These are phyloP conservation scores for Sarcophaga rosellei DNA, from an alignment of 2,888 invertebrate genomes.

Conservation along the genomic window DNA sequence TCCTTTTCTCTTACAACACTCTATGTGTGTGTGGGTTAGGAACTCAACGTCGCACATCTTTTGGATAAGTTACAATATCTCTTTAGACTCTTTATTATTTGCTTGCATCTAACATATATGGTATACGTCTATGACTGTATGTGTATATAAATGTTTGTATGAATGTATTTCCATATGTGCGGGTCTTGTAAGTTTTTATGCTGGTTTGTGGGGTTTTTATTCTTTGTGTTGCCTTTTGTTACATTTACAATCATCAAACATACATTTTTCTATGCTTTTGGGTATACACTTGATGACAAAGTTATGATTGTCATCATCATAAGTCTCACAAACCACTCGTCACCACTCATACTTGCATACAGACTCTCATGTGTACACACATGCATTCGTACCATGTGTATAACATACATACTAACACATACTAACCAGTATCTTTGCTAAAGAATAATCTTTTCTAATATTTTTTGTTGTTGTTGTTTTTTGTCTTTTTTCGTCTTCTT, in stretches of 20 bases:
- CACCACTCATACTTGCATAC: slow-evolving; percentile 43
- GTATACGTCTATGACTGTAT: background rate
- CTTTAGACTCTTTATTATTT: slow-evolving; percentile 46
- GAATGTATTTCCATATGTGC: slow-evolving; percentile 9
- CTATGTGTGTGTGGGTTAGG: background rate
- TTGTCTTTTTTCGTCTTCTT: background rate
- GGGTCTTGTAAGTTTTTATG: slow-evolving; percentile 33
- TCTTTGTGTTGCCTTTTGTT: slow-evolving; percentile 58
- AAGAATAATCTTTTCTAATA: slow-evolving; percentile 43
- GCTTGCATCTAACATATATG: background rate
- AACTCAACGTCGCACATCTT: slow-evolving; percentile 19
- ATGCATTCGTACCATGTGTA: background rate
- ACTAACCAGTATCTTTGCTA: slow-evolving; percentile 36
- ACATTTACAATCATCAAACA: slow-evolving; percentile 63
- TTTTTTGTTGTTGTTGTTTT: slow-evolving; percentile 28
- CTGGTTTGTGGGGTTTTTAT: slow-evolving; percentile 31
- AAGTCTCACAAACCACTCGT: slow-evolving; percentile 68
- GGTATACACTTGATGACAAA: slow-evolving; percentile 68
- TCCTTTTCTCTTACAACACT: background rate
- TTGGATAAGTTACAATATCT: slow-evolving; percentile 57
- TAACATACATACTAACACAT: slow-evolving; percentile 5
- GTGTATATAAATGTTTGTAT: background rate
- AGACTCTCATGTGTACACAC: background rate
- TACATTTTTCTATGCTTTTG: slow-evolving; percentile 64
- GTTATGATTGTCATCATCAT: slow-evolving; percentile 68